A percentile compares a stretch with the other conserved stretches of the same genome.
Evolutionary conservation across 2,113 vertebrate species (phyloP).

Genomic region (Isichthys henryi): DNA sequence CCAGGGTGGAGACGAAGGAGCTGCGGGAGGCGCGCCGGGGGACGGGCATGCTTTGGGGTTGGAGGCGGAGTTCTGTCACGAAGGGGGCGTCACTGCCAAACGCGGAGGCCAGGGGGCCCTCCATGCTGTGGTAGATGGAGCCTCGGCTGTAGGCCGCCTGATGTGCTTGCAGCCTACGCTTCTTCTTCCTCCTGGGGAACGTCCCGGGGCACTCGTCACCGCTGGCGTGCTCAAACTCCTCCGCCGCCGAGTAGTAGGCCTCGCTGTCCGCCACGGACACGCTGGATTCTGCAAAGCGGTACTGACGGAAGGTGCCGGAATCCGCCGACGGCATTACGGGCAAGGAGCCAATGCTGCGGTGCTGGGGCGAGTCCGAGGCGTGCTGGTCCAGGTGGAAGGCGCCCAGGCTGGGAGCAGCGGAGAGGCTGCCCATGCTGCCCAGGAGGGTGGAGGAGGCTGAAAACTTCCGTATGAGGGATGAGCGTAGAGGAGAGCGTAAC

Average conservation of each 20-base stretch:
- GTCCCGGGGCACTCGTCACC: conserved; percentile 95
- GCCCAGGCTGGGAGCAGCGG: conserved; percentile 86
- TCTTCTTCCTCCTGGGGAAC: conserved; percentile 89
- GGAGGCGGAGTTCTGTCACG: conserved; percentile 64
- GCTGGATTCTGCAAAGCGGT: conserved; percentile 90
- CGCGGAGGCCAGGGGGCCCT: conserved; percentile 78
- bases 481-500: conserved; percentile 70
- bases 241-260: conserved; percentile 93
- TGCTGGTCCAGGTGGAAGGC: conserved; percentile 93
- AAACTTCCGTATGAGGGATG: conserved; percentile 82
- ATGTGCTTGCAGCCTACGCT: conserved; percentile 74
- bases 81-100: conserved; percentile 68
- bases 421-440: conserved; percentile 92
- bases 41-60: conserved; percentile 66
- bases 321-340: conserved; percentile 91
- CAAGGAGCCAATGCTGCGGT: conserved; percentile 91
- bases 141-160: conserved; percentile 79
- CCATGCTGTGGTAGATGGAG: conserved; percentile 93
- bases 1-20: conserved; percentile 91
- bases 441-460: conserved; percentile 83
- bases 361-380: conserved; percentile 85
- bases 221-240: conserved; percentile 94
- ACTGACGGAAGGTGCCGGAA: conserved; percentile 92
- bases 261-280: conserved; percentile 96
- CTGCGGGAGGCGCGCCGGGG: conserved; percentile 87